phyloP scores from a whole-genome alignment of 2,888 invertebrate genomes.

The Poecilus cupreus region DNA sequence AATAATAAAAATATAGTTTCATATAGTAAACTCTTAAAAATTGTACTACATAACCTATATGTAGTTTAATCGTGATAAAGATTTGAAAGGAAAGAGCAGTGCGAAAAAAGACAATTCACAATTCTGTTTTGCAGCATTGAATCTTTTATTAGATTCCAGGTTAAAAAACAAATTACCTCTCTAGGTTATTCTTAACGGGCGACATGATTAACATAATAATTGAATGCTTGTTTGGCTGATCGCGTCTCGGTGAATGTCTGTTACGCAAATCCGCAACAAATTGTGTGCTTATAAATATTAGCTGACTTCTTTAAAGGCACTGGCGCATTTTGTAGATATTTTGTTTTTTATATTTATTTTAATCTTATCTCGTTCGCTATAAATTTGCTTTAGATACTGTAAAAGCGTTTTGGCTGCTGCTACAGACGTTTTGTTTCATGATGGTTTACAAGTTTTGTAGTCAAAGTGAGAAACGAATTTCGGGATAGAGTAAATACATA shows the following conservation, averaged over 20 bases:
- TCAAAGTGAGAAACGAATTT: constrained; percentile 1
- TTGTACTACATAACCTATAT: too few relatives aligned
- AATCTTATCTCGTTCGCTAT: constrained; percentile 42
- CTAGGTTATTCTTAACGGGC: constrained; percentile 25
- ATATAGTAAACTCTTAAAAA: background rate
- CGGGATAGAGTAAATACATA: too few relatives aligned
- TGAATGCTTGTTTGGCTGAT: constrained; percentile 21
- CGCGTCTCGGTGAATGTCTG: constrained; percentile 21
- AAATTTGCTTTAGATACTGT: constrained; percentile 44
- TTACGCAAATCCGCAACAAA: constrained; percentile 18
- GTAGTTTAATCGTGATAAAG: too few relatives aligned
- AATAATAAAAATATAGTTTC: too few relatives aligned
- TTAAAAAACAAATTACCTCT: constrained; percentile 34
- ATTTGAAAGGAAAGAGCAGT: background rate
- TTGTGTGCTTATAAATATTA: constrained; percentile 48
- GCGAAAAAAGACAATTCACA: background rate
- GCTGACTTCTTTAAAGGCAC: constrained; percentile 37
- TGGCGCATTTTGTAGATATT: constrained; percentile 42
- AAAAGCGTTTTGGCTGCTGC: constrained; percentile 8
- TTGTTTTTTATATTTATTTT: constrained; percentile 39
- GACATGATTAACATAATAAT: constrained; percentile 34
- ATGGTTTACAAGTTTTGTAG: constrained; percentile 34
- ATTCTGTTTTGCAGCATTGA: background rate
- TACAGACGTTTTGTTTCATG: constrained; percentile 45
- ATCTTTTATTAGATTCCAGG: constrained; percentile 20